Percentiles rank a stretch among this genome's conserved stretches.
Evolutionary conservation across 2,888 invertebrate genomes (phyloP).

Genomic region (Ptychoptera contaminata): DNA sequence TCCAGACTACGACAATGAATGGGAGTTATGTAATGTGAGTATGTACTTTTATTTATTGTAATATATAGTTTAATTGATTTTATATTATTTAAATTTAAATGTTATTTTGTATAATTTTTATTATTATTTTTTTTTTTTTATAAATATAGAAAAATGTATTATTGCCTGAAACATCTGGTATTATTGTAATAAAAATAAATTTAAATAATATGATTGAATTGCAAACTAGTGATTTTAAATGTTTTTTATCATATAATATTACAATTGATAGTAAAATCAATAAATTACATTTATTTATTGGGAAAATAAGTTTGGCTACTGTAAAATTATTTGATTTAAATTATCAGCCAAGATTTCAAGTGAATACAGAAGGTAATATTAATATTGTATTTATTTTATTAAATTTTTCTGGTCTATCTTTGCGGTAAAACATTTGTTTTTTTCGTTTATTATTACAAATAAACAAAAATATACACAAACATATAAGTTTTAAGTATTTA

Average conservation of each 20-base stretch:
- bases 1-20: slow-evolving; percentile 8
- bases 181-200: slow-evolving; percentile 6
- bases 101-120: not conserved
- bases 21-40: slow-evolving; percentile 8
- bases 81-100: too few species aligned
- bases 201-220: slow-evolving; percentile 2
- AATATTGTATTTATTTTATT: not conserved
- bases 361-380: slow-evolving; percentile 4
- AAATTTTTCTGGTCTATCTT: too few species aligned
- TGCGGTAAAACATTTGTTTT: too few species aligned
- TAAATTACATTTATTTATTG: slow-evolving; percentile 7
- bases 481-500: too few species aligned
- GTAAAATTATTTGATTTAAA: slow-evolving; percentile 6
- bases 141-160: slow-evolving; percentile 4
- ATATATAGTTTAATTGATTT: not conserved
- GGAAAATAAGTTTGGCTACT: slow-evolving; percentile 7
- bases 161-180: slow-evolving; percentile 8
- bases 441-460: too few species aligned
- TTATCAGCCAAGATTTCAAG: slow-evolving; percentile 6
- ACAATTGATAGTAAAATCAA: not conserved
- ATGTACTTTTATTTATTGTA: not conserved
- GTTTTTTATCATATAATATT: slow-evolving; percentile 7
- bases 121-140: not conserved
- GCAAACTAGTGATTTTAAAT: not conserved
- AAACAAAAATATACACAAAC: too few species aligned